Conservation (phyloP, 2,888 invertebrate genomes). For the Celastrina argiolus region DNA sequence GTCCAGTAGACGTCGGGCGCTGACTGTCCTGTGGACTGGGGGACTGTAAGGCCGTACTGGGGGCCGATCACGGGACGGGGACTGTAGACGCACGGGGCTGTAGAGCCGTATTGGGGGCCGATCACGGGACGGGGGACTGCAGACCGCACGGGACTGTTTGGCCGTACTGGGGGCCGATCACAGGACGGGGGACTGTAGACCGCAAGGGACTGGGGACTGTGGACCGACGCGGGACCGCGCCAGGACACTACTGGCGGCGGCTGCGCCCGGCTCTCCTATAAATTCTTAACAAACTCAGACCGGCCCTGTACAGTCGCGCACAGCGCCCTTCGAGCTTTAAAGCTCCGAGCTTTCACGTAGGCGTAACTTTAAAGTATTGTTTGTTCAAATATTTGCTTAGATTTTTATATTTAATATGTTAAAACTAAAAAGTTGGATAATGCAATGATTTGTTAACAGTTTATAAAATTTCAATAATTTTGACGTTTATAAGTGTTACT, state of each 20-base stretch:
- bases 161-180: not conserved
- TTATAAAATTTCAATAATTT: too few species aligned
- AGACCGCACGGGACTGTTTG: not conserved
- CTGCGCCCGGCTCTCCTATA: conserved; percentile 65
- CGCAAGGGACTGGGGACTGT: not conserved
- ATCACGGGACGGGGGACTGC: not conserved
- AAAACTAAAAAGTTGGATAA: too few species aligned
- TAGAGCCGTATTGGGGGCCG: not conserved
- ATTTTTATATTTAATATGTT: not conserved
- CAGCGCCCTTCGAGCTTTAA: conserved; percentile 45
- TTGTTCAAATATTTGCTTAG: not conserved
- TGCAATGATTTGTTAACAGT: too few species aligned
- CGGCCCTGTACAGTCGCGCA: conserved; percentile 65
- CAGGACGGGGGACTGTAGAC: not conserved
- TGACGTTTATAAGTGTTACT: too few species aligned
- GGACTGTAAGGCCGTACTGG: not conserved
- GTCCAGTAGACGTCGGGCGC: not conserved
- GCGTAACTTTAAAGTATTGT: not conserved
- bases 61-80: not conserved
- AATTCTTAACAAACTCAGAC: conserved; percentile 68
- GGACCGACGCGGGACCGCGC: conserved; percentile 33
- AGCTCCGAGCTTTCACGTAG: conserved; percentile 9
- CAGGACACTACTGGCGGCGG: conserved; percentile 48
- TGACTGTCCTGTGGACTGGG: not conserved
- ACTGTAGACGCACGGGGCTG: too few species aligned